Conservation (phyloP, 1,140 invertebrate species). For the Drosophila azteca region DNA sequence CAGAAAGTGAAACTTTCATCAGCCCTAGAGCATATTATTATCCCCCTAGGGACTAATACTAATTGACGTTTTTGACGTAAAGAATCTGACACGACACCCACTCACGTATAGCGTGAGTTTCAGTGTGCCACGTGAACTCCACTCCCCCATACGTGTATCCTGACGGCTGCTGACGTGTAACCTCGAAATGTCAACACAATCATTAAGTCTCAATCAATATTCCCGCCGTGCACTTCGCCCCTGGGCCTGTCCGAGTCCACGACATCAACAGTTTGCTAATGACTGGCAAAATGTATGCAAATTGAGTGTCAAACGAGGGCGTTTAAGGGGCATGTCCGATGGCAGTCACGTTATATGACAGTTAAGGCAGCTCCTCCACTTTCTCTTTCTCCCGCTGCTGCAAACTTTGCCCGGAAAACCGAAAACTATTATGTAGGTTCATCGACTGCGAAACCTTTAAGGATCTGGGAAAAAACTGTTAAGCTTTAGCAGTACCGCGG, state of each 20-base stretch:
- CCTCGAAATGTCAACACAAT: slow-evolving; percentile 56
- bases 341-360: slow-evolving; percentile 37
- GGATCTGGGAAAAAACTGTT: slow-evolving; percentile 7
- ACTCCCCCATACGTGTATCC: not conserved
- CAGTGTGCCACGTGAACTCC: not conserved
- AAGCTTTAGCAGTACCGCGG: slow-evolving; percentile 1
- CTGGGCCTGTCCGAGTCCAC: slow-evolving; percentile 20
- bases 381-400: not conserved
- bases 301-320: slow-evolving; percentile 56
- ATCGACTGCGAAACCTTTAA: not conserved
- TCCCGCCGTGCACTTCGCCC: slow-evolving; percentile 2
- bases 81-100: too few species aligned
- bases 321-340: slow-evolving; percentile 20
- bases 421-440: not conserved
- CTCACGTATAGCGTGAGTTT: too few species aligned
- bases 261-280: slow-evolving; percentile 40
- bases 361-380: slow-evolving; percentile 22
- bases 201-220: slow-evolving; percentile 52
- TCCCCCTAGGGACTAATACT: too few species aligned
- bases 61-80: too few species aligned
- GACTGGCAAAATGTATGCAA: slow-evolving; percentile 73
- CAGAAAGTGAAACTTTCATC: too few species aligned
- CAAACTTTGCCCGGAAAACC: not conserved
- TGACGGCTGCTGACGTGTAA: slow-evolving; percentile 11
- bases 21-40: too few species aligned